phyloP scores from a whole-genome alignment of 2,888 invertebrate genomes.

The Pherbina coryleti region DNA sequence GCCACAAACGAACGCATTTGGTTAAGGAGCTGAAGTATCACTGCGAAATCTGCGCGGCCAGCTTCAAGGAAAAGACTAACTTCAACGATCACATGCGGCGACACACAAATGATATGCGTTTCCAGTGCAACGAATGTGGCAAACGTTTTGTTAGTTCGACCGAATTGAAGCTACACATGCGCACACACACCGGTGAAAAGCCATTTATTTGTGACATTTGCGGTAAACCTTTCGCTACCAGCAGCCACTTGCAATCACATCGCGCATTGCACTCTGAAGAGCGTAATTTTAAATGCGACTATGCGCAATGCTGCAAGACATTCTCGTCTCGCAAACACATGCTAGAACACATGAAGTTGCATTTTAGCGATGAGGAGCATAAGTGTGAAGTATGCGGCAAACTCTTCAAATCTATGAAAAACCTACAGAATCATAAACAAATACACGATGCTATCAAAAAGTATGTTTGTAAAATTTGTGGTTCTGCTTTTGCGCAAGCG shows the following conservation, averaged over 20 bases:
- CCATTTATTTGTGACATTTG: constrained; percentile 57
- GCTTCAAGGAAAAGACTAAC: constrained; percentile 62
- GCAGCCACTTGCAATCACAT: constrained; percentile 56
- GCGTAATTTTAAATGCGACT: constrained; percentile 59
- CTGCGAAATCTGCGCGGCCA: constrained; percentile 63
- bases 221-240: constrained; percentile 56
- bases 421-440: constrained; percentile 66
- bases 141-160: constrained; percentile 35
- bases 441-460: constrained; percentile 65
- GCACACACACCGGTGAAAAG: constrained; percentile 43
- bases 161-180: constrained; percentile 34
- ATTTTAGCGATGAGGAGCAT: constrained; percentile 62
- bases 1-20: constrained; percentile 55
- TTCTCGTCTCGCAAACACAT: constrained; percentile 58
- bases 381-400: constrained; percentile 64
- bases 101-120: constrained; percentile 60
- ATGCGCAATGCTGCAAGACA: constrained; percentile 59
- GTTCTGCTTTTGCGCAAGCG: constrained; percentile 67
- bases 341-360: constrained; percentile 60
- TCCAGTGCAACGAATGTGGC: constrained; percentile 28
- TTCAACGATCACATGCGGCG: constrained; percentile 63
- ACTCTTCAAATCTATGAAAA: constrained; percentile 64
- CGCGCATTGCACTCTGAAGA: constrained; percentile 58
- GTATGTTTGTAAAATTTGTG: constrained; percentile 66
- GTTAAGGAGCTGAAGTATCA: constrained; percentile 59